Conservation (phyloP, 2,113 vertebrate genomes). For the Vicugna pacos region DNA sequence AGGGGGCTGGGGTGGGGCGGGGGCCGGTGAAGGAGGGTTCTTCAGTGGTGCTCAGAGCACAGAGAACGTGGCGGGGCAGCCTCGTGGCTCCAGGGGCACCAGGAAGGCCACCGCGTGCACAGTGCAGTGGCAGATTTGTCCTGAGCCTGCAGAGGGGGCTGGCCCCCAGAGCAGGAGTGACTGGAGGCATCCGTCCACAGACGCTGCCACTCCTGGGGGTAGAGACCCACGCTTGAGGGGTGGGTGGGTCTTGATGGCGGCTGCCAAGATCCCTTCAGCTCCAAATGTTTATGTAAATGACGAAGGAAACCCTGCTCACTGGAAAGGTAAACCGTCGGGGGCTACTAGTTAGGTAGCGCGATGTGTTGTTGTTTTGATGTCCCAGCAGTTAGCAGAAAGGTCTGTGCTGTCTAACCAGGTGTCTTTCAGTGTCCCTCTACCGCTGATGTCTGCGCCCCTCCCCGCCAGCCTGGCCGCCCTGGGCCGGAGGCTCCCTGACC, state of each 20-base stretch:
- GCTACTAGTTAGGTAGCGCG: neutral
- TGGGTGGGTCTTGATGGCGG: neutral
- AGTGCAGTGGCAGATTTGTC: neutral
- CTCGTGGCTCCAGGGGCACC: neutral
- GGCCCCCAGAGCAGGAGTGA: neutral
- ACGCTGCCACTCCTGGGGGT: accelerated
- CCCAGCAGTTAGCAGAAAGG: neutral
- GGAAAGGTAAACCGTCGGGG: accelerated
- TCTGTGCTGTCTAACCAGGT: neutral
- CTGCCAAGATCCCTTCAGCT: neutral
- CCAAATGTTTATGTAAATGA: accelerated
- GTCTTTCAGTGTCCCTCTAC: neutral
- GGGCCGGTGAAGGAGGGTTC: neutral
- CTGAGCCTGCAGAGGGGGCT: neutral
- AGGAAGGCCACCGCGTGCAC: neutral
- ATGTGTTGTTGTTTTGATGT: neutral
- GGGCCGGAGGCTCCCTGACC: neutral
- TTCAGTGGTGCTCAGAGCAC: neutral
- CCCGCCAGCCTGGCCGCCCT: accelerated
- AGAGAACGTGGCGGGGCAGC: neutral
- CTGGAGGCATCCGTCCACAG: neutral
- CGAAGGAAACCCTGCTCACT: no score
- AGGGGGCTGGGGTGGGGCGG: accelerated
- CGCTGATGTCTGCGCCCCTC: accelerated
- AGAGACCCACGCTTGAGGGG: neutral